Evolutionary conservation across 2,888 invertebrate species (phyloP).

Genomic region (Caradrina kadenii): DNA sequence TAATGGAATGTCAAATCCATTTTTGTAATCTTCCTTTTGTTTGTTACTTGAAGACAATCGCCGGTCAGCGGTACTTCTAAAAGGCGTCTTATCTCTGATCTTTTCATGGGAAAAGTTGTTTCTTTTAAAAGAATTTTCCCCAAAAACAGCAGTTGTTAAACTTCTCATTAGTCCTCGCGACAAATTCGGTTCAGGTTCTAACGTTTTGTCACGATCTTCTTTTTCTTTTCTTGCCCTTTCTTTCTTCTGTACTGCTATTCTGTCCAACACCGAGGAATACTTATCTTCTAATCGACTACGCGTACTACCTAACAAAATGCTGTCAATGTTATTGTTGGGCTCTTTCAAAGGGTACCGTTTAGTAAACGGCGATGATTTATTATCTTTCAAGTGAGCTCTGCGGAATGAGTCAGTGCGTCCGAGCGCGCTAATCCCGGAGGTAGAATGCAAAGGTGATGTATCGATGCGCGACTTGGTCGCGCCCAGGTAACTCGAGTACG

Average conservation of each 20-base stretch:
- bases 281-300: slow-evolving; percentile 94
- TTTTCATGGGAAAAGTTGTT: slow-evolving; percentile 90
- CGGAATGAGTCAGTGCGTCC: slow-evolving; percentile 88
- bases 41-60: slow-evolving; percentile 82
- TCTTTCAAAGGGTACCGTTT: slow-evolving; percentile 87
- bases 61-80: slow-evolving; percentile 87
- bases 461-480: slow-evolving; percentile 80
- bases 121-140: slow-evolving; percentile 91
- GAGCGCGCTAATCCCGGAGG: slow-evolving; percentile 81
- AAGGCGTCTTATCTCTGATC: slow-evolving; percentile 92
- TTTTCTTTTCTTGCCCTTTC: slow-evolving; percentile 87
- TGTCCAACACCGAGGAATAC: slow-evolving; percentile 94
- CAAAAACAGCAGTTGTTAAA: slow-evolving; percentile 93
- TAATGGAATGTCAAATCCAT: slow-evolving; percentile 79
- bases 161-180: slow-evolving; percentile 92
- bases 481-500: slow-evolving; percentile 84
- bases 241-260: slow-evolving; percentile 91
- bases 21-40: slow-evolving; percentile 81
- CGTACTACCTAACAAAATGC: slow-evolving; percentile 88
- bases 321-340: slow-evolving; percentile 86
- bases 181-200: slow-evolving; percentile 91
- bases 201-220: slow-evolving; percentile 92
- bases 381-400: slow-evolving; percentile 84
- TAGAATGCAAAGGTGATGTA: slow-evolving; percentile 84
- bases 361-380: slow-evolving; percentile 84